Evolutionary conservation across 2,113 vertebrate species (phyloP).

Genomic region (Macaca fascicularis): T2T-MFA8v1.1 NC_088375.1:232111501-232112000

Average conservation of each 20-base stretch:
- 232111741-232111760: background rate
- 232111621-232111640: background rate
- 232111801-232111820: background rate
- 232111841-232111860: background rate
- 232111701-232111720: background rate
- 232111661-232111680: background rate
- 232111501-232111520: background rate
- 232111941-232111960: background rate
- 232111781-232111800: background rate
- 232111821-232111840: background rate
- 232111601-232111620: background rate
- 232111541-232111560: background rate
- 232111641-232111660: background rate
- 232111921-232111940: background rate
- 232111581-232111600: background rate
- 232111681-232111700: background rate
- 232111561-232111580: rapidly evolving
- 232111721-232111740: background rate
- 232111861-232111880: background rate
- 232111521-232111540: background rate
- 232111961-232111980: background rate
- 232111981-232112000: background rate
- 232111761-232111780: background rate
- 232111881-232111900: background rate
- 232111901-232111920: background rate